Base-by-base conservation (phyloP, 64 coral and sea anemone genomes). In the Stichodactyla mertensii region DNA sequence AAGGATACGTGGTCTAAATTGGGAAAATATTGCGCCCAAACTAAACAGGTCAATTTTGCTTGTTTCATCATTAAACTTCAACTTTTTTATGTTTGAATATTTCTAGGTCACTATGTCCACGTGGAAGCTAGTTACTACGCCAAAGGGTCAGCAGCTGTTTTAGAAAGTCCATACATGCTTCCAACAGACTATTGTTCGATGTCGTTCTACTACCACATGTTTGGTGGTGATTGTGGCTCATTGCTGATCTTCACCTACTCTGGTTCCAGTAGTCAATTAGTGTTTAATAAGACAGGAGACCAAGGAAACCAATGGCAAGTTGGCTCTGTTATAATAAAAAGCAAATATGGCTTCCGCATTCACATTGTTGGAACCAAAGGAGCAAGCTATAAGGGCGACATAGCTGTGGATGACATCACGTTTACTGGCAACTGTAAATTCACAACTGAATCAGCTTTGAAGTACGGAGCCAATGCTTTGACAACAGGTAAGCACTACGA, bases 181-280 rank as follows among this genome's bases (percentile, higher is more conserved):
- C 91, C 94, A 0, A 96, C 94, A 1, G 59, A 59, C 59, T 90
- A 83, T 19, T 96, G 94, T 52, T 70, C 56, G 12, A 83, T 96
- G 62, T 45, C 81, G 31, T 92, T 96, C 53, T 79, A 83, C 28
- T 96, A 96, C 80, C 94, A 96, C 88, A 96, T 96, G 94, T 81
- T 22, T 23, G 94, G 94, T 15, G 88, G 55, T 16, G 60, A 83
- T 55, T 78, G 66, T 20, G 94, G 94, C 1, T 92, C 94, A 2
- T 26, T 96, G 8, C 79, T 92, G 0, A 81, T 96, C 8, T 96
- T 67, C 71, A 59, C 85, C 26, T 89, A 96, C 88, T 90, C 90
- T 45, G 94, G 94, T 22, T 16, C 82, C 80, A 87, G 91, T 7
- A 82, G 61, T 13, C 27, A 67, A n/a, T 7, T 86, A 64, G 52